Evolutionary conservation across 2,888 invertebrate species (phyloP).

Genomic region (Zootermopsis nevadensis): DNA sequence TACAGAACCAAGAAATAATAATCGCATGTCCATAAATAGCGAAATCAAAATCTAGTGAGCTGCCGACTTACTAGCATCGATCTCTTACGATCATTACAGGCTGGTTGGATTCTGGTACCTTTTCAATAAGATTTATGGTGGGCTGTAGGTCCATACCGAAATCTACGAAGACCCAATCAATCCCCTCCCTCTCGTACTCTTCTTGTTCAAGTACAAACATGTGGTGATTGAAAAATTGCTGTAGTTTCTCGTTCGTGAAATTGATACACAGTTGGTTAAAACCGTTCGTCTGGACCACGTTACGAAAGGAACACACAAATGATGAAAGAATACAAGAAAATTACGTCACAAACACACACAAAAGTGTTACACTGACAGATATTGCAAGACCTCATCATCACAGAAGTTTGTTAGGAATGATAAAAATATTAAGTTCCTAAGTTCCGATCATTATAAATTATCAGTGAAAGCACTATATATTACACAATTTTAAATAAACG

Average conservation of each 20-base stretch:
- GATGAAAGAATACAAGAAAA: neutral
- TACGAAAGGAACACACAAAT: constrained; percentile 25
- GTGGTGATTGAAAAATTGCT: constrained; percentile 94
- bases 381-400: constrained; percentile 1
- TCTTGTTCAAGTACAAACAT: constrained; percentile 96
- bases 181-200: constrained; percentile 90
- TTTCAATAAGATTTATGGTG: constrained; percentile 84
- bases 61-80: neutral
- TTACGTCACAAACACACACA: neutral
- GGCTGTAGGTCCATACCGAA: constrained; percentile 91
- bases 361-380: neutral
- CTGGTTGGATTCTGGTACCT: constrained; percentile 65
- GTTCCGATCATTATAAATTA: too few relatives aligned
- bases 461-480: too few relatives aligned
- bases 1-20: neutral
- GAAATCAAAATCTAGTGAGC: constrained; percentile 4
- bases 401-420: neutral
- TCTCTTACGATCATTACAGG: neutral
- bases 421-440: neutral
- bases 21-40: neutral
- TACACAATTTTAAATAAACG: too few relatives aligned
- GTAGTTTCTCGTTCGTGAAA: constrained; percentile 92
- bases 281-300: constrained; percentile 79
- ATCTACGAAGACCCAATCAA: constrained; percentile 93
- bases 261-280: constrained; percentile 95